phyloP scores from a whole-genome alignment of 2,888 invertebrate genomes.

The Clivina fossor region DNA sequence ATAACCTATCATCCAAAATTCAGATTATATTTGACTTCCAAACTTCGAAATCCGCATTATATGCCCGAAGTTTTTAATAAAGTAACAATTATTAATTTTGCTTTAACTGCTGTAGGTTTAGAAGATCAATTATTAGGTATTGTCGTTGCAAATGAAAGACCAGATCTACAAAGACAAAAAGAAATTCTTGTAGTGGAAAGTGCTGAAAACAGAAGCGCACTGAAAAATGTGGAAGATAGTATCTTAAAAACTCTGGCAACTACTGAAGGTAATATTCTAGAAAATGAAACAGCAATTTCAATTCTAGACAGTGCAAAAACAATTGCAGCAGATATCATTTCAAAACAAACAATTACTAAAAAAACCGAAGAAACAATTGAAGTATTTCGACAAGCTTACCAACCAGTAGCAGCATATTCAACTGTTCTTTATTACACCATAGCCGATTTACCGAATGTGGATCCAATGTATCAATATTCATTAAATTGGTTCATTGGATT shows the following conservation, averaged over 20 bases:
- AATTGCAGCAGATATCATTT: constrained; percentile 77
- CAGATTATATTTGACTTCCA: constrained; percentile 79
- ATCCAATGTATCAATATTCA: constrained; percentile 90
- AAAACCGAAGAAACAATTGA: constrained; percentile 79
- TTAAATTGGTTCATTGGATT: constrained; percentile 84
- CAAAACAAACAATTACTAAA: constrained; percentile 76
- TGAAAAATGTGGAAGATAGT: constrained; percentile 86
- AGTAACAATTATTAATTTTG: constrained; percentile 82
- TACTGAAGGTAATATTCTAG: constrained; percentile 84
- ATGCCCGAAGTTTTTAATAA: constrained; percentile 82
- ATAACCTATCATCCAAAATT: constrained; percentile 77
- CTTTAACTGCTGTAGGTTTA: constrained; percentile 77
- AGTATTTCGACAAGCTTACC: constrained; percentile 71
- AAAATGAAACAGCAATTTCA: constrained; percentile 87
- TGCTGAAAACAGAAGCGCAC: constrained; percentile 76
- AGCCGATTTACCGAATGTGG: constrained; percentile 79
- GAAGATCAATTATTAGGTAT: constrained; percentile 83
- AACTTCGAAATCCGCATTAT: constrained; percentile 82
- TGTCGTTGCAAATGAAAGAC: constrained; percentile 81
- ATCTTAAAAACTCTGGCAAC: constrained; percentile 82
- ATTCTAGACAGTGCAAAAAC: constrained; percentile 84
- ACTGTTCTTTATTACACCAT: constrained; percentile 81
- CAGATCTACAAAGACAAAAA: constrained; percentile 79
- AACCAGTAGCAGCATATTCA: constrained; percentile 77
- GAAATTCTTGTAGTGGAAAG: constrained; percentile 77